Evolutionary conservation across 2,797 vertebrate species (phyloP), one percentile per base, ranked within the genome.

Genomic region (Harpagifer antarcticus): DNA sequence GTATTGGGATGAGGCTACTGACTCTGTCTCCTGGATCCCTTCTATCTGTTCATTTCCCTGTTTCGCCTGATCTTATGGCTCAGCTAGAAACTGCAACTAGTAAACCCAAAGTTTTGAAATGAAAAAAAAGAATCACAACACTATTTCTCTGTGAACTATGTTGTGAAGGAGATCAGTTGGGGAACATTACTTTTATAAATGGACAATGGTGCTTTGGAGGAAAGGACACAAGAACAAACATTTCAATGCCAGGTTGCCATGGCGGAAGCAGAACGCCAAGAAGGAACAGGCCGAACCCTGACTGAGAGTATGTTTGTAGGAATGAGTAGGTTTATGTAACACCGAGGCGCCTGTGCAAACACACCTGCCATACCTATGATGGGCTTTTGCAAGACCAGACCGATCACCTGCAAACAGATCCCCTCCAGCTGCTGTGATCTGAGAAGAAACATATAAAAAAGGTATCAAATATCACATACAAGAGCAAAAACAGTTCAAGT

Each of bases 341-440:
- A 65, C 44, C 27, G 33, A n/a, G 60, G 16, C 4, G 65, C 72
- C 56, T 9, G 65, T 1, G 59, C 82, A 76, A 83, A 93, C 93
- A 93, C 94, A 95, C 93, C 92, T 94, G 91, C 92, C 95, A 94
- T 97, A 99, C 98, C 98, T 96, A 99, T 97, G 82, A 99, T 96
- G 0, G 97, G 97, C 90, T 99, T 99, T 93, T 99, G 98, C 74
- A 99, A 92, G 84, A 99, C 98, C 16, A 99, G 95, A 45, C 98
- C 97, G 74, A 99, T 98, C 78, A 99, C 97, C 87, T 97, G 97
- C 80, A 99, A 93, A 87, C 98, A 99, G 90, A 99, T 98, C n/a
- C 95, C 96, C 91, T 99, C 98, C 1, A 99, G 89, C 88, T 99
- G 97, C 84, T 97, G 97, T 97, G 90, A 99, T 96, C 98, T 99